Base-by-base conservation (phyloP, 2,888 invertebrate genomes). In the Nasonovia ribisnigri region DNA sequence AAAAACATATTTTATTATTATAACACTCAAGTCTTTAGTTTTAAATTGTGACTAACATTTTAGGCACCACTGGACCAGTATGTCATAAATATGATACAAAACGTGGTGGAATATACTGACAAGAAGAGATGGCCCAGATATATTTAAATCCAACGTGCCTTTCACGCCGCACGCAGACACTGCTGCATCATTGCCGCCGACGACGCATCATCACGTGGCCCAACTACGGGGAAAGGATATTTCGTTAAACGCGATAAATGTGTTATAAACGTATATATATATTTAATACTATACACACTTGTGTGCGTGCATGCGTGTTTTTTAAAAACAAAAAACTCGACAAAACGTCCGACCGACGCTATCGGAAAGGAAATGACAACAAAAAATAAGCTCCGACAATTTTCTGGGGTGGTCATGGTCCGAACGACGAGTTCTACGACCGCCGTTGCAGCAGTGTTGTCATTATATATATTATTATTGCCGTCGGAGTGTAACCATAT, bases 141-240 rank as follows among this genome's bases (percentile, higher is more conserved):
- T 93, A 93, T 93, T 93, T 93, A 93, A 93, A 93, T 93, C 67
- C n/a, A 67, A 36, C 48, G 43, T 67, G 67, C 93, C 93, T 93
- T 93, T 93, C 93, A 90, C 93, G 46, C 54, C 0, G n/a, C 90
- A 88, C 92, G 54, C 29, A 87, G 48, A 92, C 87, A 8, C 26
- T 11, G 29, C 54, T n/a, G 5, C 24, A 88, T n/a, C 24, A 54
- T 43, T 84, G 84, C 48, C 48, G 77, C 90, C 90, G 84, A 77
- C 77, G 36, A 42, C 89, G n/a, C n/a, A 57, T 42, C 91, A 26
- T 57, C 90, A 90, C 16, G 67, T 48, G 89, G 57, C 36, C 84
- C 88, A 48, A 36, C 42, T 13, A 84, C 16, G 46, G 57, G 46
- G 51, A 93, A 88, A 84, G 67, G 77, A 84, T 77, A 36, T 89